Percentiles rank a stretch among this genome's conserved stretches.
These are phyloP conservation scores for Stenodema calcarata DNA, from an alignment of 2,888 invertebrate species.

Conservation along the genomic window DNA sequence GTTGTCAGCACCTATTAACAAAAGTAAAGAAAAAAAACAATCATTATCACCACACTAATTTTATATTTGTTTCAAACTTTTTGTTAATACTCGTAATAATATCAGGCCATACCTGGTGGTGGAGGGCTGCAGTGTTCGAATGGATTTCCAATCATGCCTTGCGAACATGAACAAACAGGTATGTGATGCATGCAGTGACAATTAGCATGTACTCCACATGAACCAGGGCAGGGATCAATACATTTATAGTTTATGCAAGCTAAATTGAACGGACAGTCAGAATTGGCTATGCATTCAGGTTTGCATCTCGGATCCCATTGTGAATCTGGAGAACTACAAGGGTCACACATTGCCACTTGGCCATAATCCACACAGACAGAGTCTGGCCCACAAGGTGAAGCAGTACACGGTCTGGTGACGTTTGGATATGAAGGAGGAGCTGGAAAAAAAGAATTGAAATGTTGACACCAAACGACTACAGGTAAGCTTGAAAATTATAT, in stretches of 20 bases:
- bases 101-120: conserved; percentile 64
- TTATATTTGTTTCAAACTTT: not conserved
- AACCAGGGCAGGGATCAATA: conserved; percentile 79
- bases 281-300: conserved; percentile 81
- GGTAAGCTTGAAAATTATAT: not conserved
- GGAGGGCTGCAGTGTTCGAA: conserved; percentile 75
- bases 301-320: conserved; percentile 76
- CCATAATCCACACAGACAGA: conserved; percentile 75
- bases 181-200: conserved; percentile 76
- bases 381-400: conserved; percentile 77
- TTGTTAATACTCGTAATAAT: not conserved
- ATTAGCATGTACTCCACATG: conserved; percentile 76
- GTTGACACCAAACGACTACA: not conserved
- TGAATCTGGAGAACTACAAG: conserved; percentile 74
- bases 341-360: conserved; percentile 79
- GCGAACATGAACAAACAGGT: conserved; percentile 75
- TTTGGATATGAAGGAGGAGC: conserved; percentile 67
- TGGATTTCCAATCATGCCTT: conserved; percentile 76
- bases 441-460: conserved; percentile 59
- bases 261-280: conserved; percentile 79
- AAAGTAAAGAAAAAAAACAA: not conserved
- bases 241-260: conserved; percentile 79
- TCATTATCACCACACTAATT: too few relatives aligned
- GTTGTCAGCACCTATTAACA: conserved; percentile 62
- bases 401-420: conserved; percentile 73